Base-by-base conservation (phyloP, 53 echinoderm and acorn worm species). In the Antedon mediterranea region DNA sequence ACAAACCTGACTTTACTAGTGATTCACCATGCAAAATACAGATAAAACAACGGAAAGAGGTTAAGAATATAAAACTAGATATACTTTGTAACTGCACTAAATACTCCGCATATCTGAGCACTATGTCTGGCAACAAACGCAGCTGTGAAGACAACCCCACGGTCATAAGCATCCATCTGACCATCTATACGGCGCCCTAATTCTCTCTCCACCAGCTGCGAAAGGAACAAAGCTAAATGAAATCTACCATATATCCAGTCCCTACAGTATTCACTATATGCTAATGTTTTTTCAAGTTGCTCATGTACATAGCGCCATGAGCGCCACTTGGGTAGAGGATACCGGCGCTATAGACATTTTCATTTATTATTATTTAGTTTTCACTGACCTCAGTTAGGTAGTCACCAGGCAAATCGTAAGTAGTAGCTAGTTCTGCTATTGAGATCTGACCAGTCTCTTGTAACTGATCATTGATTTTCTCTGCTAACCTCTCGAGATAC, bases 1-100 rank as follows among this genome's bases (percentile, higher is more conserved):
- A n/a, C n/a, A n/a, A n/a, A n/a, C n/a, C n/a, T n/a, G n/a, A n/a
- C n/a, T n/a, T n/a, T n/a, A n/a, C n/a, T n/a, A n/a, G n/a, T n/a
- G n/a, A n/a, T n/a, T n/a, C n/a, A n/a, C n/a, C n/a, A n/a, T n/a
- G n/a, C n/a, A n/a, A n/a, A n/a, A n/a, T n/a, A n/a, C n/a, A n/a
- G n/a, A n/a, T n/a, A n/a, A n/a, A n/a, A n/a, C n/a, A n/a, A n/a
- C n/a, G n/a, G n/a, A n/a, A n/a, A n/a, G n/a, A n/a, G n/a, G n/a
- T n/a, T n/a, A n/a, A n/a, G n/a, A 37, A 6, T 37, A 37, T 37
- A 37, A 37, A 37, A 37, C 37, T 37, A 0, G 13, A 76, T 85
- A 77, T 82, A 95, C 95, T 81, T 95, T 43, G 95, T 95, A 15
- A 95, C 82, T 34, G 91, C 95, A 74, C 89, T 95, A 77, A 91